Conservation (phyloP, 23 tunicate genomes). For the Corella eumyota region DNA sequence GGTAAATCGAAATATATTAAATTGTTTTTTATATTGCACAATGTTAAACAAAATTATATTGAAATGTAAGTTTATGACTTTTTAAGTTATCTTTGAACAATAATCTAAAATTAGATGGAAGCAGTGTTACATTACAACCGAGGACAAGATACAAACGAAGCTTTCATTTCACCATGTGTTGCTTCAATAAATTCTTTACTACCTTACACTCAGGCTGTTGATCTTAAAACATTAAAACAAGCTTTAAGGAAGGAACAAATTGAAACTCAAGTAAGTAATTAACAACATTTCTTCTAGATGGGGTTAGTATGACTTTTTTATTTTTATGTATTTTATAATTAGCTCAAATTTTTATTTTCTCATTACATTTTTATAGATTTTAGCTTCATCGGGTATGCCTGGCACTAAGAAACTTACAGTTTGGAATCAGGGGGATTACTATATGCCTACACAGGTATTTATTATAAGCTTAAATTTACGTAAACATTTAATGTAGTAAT, state of each 20-base stretch:
- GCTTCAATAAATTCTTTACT: slow-evolving; percentile 27
- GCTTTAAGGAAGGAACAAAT: slow-evolving; percentile 65
- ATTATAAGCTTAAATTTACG: neutral
- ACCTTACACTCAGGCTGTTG: slow-evolving; percentile 40
- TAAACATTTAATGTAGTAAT: no score
- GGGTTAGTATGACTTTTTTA: neutral
- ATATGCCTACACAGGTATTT: slow-evolving; percentile 46
- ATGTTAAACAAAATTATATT: no score
- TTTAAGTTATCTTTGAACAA: neutral
- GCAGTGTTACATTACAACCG: slow-evolving; percentile 29
- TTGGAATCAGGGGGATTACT: slow-evolving; percentile 36
- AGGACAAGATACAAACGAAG: slow-evolving; percentile 4
- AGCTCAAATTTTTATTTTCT: neutral
- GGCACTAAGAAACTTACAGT: slow-evolving; percentile 60
- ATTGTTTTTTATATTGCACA: no score
- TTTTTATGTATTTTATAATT: neutral
- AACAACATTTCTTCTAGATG: neutral
- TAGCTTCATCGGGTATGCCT: slow-evolving; percentile 51
- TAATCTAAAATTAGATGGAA: slow-evolving; percentile 18
- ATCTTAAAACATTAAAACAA: slow-evolving; percentile 55
- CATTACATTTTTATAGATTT: slow-evolving; percentile 20
- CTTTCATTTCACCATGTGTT: slow-evolving; percentile 17
- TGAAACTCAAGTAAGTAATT: slow-evolving; percentile 39
- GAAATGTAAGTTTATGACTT: no score
- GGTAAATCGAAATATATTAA: no score